Evolutionary conservation across 1,140 invertebrate genomes (phyloP).

Genomic region (Euura lappo): DNA sequence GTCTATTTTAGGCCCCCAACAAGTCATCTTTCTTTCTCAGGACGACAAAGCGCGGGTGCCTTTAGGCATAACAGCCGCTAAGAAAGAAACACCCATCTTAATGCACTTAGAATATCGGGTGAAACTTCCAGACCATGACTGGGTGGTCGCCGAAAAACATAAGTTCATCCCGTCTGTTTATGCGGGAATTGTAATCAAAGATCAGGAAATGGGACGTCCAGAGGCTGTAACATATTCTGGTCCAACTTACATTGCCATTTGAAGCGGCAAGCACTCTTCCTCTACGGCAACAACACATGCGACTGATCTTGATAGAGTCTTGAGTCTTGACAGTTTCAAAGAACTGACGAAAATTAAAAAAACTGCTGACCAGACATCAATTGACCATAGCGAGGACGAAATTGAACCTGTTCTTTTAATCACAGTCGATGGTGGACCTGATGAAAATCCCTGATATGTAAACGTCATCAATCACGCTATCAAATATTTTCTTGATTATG

Average conservation of each 20-base stretch:
- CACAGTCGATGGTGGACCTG: no score
- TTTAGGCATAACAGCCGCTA: slow-evolving; percentile 51
- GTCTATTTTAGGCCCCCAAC: slow-evolving; percentile 22
- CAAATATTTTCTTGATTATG: slow-evolving; percentile 32
- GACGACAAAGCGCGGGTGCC: slow-evolving; percentile 55
- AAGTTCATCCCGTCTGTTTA: slow-evolving; percentile 50
- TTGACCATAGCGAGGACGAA: slow-evolving; percentile 34
- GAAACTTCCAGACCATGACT: slow-evolving; percentile 55
- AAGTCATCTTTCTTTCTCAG: slow-evolving; percentile 25
- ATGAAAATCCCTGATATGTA: slow-evolving; percentile 54
- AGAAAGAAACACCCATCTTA: slow-evolving; percentile 44
- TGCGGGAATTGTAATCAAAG: slow-evolving; percentile 36
- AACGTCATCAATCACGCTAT: slow-evolving; percentile 29
- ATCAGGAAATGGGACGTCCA: slow-evolving; percentile 34
- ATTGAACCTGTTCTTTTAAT: slow-evolving; percentile 50
- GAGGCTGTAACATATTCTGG: slow-evolving; percentile 48
- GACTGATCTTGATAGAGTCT: slow-evolving; percentile 34
- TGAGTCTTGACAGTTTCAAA: slow-evolving; percentile 34
- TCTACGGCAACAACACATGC: slow-evolving; percentile 40
- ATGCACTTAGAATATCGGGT: slow-evolving; percentile 53
- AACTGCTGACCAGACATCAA: no score
- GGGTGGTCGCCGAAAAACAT: slow-evolving; percentile 47
- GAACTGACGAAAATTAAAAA: slow-evolving; percentile 27
- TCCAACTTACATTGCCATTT: slow-evolving; percentile 50
- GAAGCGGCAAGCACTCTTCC: slow-evolving; percentile 41